phyloP scores from a whole-genome alignment of 2,888 invertebrate species.

The Dromius quadrimaculatus region DNA sequence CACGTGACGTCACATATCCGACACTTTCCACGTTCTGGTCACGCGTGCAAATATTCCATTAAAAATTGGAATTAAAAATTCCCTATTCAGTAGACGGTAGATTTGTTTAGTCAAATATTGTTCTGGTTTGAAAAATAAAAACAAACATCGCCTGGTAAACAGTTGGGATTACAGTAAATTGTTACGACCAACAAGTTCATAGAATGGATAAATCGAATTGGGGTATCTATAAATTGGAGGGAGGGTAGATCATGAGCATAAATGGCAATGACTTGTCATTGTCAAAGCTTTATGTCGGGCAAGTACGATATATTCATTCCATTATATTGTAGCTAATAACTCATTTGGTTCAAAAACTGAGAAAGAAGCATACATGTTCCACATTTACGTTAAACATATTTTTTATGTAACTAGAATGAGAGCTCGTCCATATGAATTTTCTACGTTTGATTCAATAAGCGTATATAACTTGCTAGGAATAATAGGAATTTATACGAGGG shows the following conservation, averaged over 20 bases:
- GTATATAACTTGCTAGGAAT: too few species aligned
- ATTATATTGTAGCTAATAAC: too few species aligned
- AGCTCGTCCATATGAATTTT: too few species aligned
- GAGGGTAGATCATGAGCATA: neutral
- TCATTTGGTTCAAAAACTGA: too few species aligned
- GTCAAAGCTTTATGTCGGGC: too few species aligned
- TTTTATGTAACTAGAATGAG: too few species aligned
- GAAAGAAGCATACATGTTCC: too few species aligned
- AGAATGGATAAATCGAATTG: slow-evolving; percentile 40
- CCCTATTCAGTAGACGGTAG: neutral
- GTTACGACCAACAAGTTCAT: slow-evolving; percentile 39
- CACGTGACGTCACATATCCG: slow-evolving; percentile 12
- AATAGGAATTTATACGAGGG: too few species aligned
- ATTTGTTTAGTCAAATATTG: slow-evolving; percentile 34
- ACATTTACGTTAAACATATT: too few species aligned
- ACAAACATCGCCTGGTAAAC: slow-evolving; percentile 34
- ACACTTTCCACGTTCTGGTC: neutral
- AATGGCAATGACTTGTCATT: too few species aligned
- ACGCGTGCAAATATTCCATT: slow-evolving; percentile 31
- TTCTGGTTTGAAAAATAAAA: slow-evolving; percentile 35
- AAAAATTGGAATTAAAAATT: slow-evolving; percentile 36
- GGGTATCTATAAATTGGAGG: neutral
- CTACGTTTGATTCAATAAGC: too few species aligned
- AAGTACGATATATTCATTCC: too few species aligned
- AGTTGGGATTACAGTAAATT: slow-evolving; percentile 35